These are phyloP conservation scores for Rhinophrynus dorsalis DNA, from an alignment of 2,797 vertebrate species.

Conservation along the genomic window DNA sequence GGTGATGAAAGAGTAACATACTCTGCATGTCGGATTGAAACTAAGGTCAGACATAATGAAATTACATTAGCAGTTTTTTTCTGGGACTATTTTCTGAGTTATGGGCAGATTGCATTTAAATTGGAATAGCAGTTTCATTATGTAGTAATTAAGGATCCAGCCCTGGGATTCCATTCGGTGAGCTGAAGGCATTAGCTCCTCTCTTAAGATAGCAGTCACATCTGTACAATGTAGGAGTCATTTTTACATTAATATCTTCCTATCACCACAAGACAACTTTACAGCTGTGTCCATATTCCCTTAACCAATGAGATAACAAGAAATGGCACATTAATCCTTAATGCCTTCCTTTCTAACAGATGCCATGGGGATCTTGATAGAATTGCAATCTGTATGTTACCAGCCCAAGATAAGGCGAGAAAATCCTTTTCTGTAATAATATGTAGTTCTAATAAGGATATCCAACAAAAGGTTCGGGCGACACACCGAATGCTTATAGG, in stretches of 20 bases:
- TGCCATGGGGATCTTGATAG: neutral
- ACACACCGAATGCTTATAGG: no score
- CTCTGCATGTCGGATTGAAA: no score
- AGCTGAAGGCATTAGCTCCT: neutral
- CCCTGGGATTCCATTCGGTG: neutral
- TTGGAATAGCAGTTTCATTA: conserved; percentile 10
- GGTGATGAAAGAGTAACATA: no score
- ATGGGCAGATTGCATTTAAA: neutral
- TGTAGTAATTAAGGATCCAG: conserved; percentile 17
- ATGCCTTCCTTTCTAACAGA: conserved; percentile 10
- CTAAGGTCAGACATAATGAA: no score
- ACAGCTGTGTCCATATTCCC: conserved; percentile 10
- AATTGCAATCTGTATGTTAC: conserved; percentile 1
- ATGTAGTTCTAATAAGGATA: no score
- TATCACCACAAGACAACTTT: neutral
- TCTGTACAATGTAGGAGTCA: neutral
- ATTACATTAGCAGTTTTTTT: no score
- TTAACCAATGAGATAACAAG: neutral
- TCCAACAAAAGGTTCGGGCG: no score
- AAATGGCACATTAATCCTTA: conserved; percentile 21
- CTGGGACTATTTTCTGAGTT: no score
- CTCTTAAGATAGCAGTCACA: conserved; percentile 1
- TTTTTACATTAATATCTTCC: conserved; percentile 12
- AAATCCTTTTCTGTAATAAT: neutral
- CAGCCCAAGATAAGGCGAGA: neutral